Base-by-base conservation (phyloP, 2,113 vertebrate genomes). In the Chamaetylas fuelleborni region DNA sequence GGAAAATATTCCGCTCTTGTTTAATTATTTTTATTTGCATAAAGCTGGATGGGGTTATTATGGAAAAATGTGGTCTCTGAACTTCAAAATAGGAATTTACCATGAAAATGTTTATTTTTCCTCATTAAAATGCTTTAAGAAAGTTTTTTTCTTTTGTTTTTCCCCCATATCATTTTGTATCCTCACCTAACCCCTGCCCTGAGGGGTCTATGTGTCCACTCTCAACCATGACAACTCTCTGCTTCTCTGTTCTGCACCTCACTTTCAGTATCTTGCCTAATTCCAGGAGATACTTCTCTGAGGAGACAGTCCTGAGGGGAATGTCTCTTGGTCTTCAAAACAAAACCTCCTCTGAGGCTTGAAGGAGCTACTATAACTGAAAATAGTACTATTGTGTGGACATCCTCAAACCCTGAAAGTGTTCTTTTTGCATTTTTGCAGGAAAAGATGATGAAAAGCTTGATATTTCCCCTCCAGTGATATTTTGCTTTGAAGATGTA, bases 401-500 rank as follows among this genome's bases (percentile, higher is more conserved):
- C 0, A 0, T 58, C 83, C 53, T 88, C 43, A 67, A 81, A 92
- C 43, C 76, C 73, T 71, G 43, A 0, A 0, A 83, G 22, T 19
- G 22, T 51, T 90, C 81, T 82, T 88, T 29, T 88, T 29, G 25
- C 26, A 6, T 90, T 83, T 94, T 90, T 92, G n/a, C 25, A 38
- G 47, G 56, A 81, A 86, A 93, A 76, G 43, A 80, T 5, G 50
- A 89, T 91, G 40, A 86, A 93, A 96, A 88, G 50, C 79, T 78
- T 64, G 42, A 26, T 88, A 62, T 81, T 81, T 81, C 10, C 12
- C 53, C 81, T 73, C 66, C 1, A 8, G 87, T 54, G 85, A 72
- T 51, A 54, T 80, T 79, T 20, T 13, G 26, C 72, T 94, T 96
- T 94, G 93, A 85, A 85, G 71, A 74, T 45, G 31, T 71, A 53